Percentiles rank a stretch among this genome's conserved stretches.
These are phyloP conservation scores for Oophaga pumilio DNA, from an alignment of 2,113 vertebrate species.

Conservation along the genomic window DNA sequence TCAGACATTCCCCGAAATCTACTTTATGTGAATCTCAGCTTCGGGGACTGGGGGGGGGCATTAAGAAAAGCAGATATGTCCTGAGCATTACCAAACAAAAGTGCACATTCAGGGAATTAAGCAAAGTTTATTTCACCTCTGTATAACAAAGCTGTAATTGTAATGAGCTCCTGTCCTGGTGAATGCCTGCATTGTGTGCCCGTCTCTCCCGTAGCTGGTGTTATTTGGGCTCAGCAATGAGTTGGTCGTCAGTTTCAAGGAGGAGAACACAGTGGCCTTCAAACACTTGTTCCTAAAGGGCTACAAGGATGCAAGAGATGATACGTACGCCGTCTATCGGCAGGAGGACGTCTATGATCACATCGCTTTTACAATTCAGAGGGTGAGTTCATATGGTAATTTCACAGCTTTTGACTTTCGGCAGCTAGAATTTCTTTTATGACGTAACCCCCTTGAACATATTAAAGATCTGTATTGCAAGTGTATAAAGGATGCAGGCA, in stretches of 20 bases:
- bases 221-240: slow-evolving; percentile 93
- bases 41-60: background rate
- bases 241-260: slow-evolving; percentile 95
- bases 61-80: background rate
- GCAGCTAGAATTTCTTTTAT: too few relatives aligned
- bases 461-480: too few relatives aligned
- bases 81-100: background rate
- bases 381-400: slow-evolving; percentile 68
- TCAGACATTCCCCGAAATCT: background rate
- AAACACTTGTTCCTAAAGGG: slow-evolving; percentile 91
- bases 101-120: background rate
- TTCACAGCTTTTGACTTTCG: background rate
- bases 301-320: slow-evolving; percentile 76
- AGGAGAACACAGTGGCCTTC: slow-evolving; percentile 88
- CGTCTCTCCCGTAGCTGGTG: slow-evolving; percentile 80
- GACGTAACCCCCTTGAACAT: too few relatives aligned
- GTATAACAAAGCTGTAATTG: background rate
- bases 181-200: background rate
- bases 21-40: background rate
- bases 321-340: slow-evolving; percentile 83
- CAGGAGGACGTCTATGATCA: slow-evolving; percentile 84
- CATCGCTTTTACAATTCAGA: slow-evolving; percentile 80
- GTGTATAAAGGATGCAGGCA: too few relatives aligned
- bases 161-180: background rate
- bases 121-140: background rate